Evolutionary conservation across 1,140 invertebrate genomes (phyloP), one percentile per base, ranked within the genome.

Genomic region (Ceratitis capitata): DNA sequence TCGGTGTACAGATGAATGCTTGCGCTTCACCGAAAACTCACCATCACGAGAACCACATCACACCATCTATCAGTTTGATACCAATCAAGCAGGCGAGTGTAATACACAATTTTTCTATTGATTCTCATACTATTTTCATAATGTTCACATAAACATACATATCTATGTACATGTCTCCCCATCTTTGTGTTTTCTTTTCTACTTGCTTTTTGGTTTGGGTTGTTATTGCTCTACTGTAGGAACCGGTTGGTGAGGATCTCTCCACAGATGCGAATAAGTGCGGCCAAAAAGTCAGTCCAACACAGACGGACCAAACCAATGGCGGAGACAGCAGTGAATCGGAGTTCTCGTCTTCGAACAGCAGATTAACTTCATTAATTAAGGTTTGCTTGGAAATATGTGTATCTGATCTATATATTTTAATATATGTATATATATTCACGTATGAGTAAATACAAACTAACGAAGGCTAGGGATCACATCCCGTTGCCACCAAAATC

Each of bases 1-100:
- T 69, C 26, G 61, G 35, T 47, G 64, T 84, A 78, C 53, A 85
- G 86, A 53, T 85, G 42, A 84, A 45, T 56, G 69, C 83, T 69
- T 86, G 83, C 61, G 64, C 83, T 29, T 85, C 86, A 49, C 83
- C 86, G 14, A 86, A 86, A 19, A 88, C 88, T 29, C 88, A 88
- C 29, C 89, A 91, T 74, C 90, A 89, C 56, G 88, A 89, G 84
- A 93, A 93, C 88, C 93, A 93, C 89, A 96, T 96, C 88, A 97
- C 96, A 86, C 96, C 96, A 10, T 96, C 96, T 23, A 96, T 97
- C 86, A 96, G 96, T 26, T 92, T 97, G n/a, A 97, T 97, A 92
- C 96, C 96, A 74, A 97, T 97, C 86, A 97, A 97, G 91, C 96
- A 97, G 93, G 96, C 94, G 89, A 88, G 88, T 87, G 58, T 56